Evolutionary conservation across 2,888 invertebrate genomes (phyloP), one percentile per base, ranked within the genome.

Genomic region (Geotrupes spiniger): DNA sequence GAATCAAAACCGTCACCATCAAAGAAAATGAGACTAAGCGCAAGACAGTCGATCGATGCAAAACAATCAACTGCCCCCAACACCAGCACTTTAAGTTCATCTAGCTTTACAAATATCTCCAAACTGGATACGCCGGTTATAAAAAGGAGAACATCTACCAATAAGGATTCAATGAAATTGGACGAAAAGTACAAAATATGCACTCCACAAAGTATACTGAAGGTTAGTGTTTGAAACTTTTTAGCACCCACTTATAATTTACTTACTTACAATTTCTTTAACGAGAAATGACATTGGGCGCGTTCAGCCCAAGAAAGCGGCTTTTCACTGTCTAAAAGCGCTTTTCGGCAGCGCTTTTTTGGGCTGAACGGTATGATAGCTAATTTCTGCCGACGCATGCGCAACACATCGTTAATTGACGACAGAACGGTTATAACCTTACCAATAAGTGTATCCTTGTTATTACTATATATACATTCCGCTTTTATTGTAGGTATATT

Each of bases 131-230:
- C 84, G 59, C 84, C 84, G 0, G 76, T 80, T 8, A 73, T 80
- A 1, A 68, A 69, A 50, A 65, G 76, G 40, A 71, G 71, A 57
- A 62, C 63, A 48, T 60, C 65, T 37, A 56, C 55, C 42, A 49
- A 56, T 5, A 52, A 52, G 16, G 49, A 43, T 37, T 27, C 33
- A 40, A 50, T 2, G n/a, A 46, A 10, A 36, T 46, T 14, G 25
- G 33, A 37, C 46, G 57, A 42, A 48, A 48, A 11, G 36, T 54
- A 36, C 9, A 68, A 71, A 5, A 70, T 73, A 0, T 73, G 68
- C 1, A 82, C 82, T 0, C 84, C 84, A 1, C 83, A 83, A 46
- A 84, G 84, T 49, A 85, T 85, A 57, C 71, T 85, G 6, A 85
- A 85, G 75, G 82, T 79, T 41, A 9, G 25, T 12, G 27, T 26